phyloP scores from a whole-genome alignment of 2,113 vertebrate species.

The Phylloscopus whistleri region DNA sequence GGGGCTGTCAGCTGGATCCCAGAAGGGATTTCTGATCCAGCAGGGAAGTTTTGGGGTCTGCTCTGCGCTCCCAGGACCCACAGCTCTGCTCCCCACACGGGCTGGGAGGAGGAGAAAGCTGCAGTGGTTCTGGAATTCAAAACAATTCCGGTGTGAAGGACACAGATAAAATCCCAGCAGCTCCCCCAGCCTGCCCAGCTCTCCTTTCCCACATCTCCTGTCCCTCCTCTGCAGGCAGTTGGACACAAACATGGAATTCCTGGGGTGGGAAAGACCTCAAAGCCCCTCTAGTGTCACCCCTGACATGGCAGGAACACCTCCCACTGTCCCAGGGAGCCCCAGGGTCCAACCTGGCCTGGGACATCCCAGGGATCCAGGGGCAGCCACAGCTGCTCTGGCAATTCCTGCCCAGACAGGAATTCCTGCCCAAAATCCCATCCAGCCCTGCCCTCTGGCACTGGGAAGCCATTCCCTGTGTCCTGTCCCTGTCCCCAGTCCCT shows the following conservation, averaged over 20 bases:
- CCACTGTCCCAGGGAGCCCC: fast-evolving
- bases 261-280: fast-evolving
- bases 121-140: neutral
- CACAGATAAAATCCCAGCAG: neutral
- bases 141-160: neutral
- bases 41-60: neutral
- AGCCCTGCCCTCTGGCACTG: no score
- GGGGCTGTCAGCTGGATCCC: neutral
- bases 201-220: neutral
- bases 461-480: no score
- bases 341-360: neutral
- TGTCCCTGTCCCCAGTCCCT: no score
- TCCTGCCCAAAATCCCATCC: no score
- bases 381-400: no score
- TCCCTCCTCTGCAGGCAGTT: neutral
- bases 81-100: fast-evolving
- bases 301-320: neutral
- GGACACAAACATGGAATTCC: neutral
- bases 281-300: neutral
- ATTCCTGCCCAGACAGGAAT: no score
- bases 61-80: neutral
- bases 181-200: neutral
- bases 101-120: neutral
- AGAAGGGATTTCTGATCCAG: neutral
- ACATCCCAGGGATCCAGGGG: no score